Conservation (phyloP, 2,113 vertebrate species). For the Oriolus oriolus region DNA sequence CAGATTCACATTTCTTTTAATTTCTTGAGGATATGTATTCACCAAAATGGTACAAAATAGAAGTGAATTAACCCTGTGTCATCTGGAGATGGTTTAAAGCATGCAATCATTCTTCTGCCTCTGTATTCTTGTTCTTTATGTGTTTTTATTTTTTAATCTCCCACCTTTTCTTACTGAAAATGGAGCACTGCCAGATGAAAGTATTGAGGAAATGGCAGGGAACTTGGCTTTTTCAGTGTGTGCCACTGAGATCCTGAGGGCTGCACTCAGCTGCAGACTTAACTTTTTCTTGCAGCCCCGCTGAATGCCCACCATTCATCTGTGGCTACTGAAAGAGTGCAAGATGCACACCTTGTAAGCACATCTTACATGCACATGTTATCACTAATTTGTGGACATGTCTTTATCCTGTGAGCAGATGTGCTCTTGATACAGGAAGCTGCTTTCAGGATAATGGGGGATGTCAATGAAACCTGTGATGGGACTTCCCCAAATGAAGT, state of each 20-base stretch:
- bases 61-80: not conserved
- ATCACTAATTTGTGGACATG: not conserved
- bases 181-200: not conserved
- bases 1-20: not conserved
- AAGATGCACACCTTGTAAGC: not conserved
- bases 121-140: not conserved
- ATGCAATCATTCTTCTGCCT: not conserved
- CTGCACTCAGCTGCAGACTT: not conserved
- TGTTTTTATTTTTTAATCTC: not conserved
- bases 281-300: not conserved
- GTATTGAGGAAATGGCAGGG: not conserved
- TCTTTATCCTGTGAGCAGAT: not conserved
- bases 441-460: not conserved
- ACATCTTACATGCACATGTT: rapidly evolving
- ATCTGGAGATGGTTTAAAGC: not conserved
- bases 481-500: not conserved
- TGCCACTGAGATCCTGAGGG: not conserved
- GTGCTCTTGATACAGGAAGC: not conserved
- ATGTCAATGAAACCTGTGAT: not conserved
- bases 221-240: not conserved
- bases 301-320: not conserved
- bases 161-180: not conserved
- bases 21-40: not conserved
- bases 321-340: rapidly evolving
- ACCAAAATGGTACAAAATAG: not conserved